Conservation (phyloP, 2,113 vertebrate genomes). For the Steatornis caripensis region DNA sequence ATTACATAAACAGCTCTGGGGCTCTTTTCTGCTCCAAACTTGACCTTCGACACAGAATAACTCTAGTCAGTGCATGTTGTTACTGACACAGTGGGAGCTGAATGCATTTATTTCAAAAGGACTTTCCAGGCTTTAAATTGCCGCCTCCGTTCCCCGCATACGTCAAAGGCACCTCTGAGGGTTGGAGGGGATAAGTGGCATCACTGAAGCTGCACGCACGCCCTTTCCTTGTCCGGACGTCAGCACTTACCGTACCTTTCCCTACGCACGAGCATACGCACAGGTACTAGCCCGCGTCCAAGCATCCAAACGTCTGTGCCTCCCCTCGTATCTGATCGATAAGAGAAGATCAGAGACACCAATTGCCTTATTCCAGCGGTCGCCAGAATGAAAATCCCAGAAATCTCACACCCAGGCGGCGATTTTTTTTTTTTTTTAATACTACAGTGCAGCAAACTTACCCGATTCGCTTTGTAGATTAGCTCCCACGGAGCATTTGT, state of each 20-base stretch:
- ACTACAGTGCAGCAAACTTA: background rate
- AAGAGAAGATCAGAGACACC: background rate
- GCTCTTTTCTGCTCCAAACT: background rate
- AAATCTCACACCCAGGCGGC: background rate
- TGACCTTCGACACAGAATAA: background rate
- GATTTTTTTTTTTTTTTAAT: background rate
- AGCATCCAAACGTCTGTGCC: background rate
- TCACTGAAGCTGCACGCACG: rapidly evolving
- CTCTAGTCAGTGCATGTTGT: background rate
- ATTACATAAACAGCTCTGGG: background rate
- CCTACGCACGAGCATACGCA: rapidly evolving
- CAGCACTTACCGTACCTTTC: background rate
- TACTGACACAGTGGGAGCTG: background rate
- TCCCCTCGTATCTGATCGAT: background rate
- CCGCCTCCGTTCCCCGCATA: background rate
- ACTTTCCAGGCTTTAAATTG: background rate
- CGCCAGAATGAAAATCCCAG: background rate
- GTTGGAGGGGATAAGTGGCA: background rate
- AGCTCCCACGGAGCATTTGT: background rate
- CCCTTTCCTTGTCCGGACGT: background rate
- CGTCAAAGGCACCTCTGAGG: background rate
- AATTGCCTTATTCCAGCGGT: background rate
- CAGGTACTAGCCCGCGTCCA: background rate
- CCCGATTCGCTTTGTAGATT: background rate
- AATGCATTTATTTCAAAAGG: background rate